Evolutionary conservation across 2,888 invertebrate species (phyloP).

Genomic region (Leptopilina drosophilae): DNA sequence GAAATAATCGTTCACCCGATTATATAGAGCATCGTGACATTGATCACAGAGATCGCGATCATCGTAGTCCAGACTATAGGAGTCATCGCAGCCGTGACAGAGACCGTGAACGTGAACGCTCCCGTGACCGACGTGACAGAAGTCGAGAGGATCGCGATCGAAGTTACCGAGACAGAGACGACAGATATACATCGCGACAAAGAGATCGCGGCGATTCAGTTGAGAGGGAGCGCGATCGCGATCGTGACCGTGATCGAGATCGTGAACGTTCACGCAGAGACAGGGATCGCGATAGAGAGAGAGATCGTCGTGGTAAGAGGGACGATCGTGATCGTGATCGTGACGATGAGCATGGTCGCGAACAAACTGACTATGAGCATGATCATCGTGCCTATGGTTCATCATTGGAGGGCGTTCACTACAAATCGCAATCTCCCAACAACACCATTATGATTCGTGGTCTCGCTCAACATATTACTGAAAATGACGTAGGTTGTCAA

Average conservation of each 20-base stretch:
- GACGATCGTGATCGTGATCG: slow-evolving; percentile 69
- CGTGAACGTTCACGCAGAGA: slow-evolving; percentile 68
- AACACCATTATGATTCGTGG: slow-evolving; percentile 88
- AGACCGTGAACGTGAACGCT: slow-evolving; percentile 72
- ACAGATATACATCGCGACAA: slow-evolving; percentile 60
- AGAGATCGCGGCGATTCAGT: slow-evolving; percentile 46
- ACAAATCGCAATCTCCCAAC: slow-evolving; percentile 81
- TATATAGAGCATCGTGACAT: slow-evolving; percentile 63
- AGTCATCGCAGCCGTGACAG: slow-evolving; percentile 69
- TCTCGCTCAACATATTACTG: slow-evolving; percentile 85
- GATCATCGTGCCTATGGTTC: slow-evolving; percentile 72
- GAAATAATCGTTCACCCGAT: slow-evolving; percentile 69
- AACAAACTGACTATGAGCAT: slow-evolving; percentile 72
- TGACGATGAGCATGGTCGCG: slow-evolving; percentile 73
- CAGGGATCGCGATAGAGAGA: slow-evolving; percentile 66
- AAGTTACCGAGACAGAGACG: slow-evolving; percentile 69
- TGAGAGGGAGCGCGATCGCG: slow-evolving; percentile 69
- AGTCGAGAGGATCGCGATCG: slow-evolving; percentile 71
- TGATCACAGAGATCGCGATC: slow-evolving; percentile 62
- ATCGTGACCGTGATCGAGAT: slow-evolving; percentile 65
- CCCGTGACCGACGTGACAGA: slow-evolving; percentile 70
- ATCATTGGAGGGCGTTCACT: slow-evolving; percentile 77
- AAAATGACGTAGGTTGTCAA: slow-evolving; percentile 83
- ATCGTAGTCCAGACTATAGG: slow-evolving; percentile 69
- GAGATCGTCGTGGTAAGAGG: slow-evolving; percentile 60